phyloP scores from a whole-genome alignment of 2,113 vertebrate genomes.

The Nothocercus nigrocapillus region DNA sequence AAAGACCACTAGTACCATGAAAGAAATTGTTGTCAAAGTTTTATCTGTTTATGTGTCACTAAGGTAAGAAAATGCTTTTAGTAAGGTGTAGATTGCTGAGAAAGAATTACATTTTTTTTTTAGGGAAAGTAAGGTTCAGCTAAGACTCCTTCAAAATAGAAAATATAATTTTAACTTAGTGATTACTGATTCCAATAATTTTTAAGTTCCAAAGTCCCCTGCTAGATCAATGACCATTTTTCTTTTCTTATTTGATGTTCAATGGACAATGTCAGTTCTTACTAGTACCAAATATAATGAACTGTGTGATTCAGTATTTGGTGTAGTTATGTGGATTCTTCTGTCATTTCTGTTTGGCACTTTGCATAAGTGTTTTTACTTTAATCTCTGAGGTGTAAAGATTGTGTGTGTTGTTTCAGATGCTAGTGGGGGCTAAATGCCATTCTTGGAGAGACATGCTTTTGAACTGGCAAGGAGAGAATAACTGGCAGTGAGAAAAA shows the following conservation, averaged over 20 bases:
- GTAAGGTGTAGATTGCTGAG: neutral
- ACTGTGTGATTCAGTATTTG: neutral
- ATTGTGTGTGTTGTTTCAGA: neutral
- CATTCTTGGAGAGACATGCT: conserved; percentile 35
- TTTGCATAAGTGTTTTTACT: conserved; percentile 9
- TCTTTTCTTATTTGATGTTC: neutral
- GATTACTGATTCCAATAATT: neutral
- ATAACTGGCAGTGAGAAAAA: conserved; percentile 48
- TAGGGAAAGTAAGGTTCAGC: neutral
- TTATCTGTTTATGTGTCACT: neutral
- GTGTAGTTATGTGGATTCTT: neutral
- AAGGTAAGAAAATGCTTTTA: neutral
- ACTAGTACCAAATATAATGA: neutral
- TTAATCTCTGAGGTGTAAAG: neutral
- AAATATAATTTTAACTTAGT: neutral
- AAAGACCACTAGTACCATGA: neutral
- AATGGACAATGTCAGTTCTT: neutral
- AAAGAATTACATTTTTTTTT: neutral
- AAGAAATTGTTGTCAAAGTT: neutral
- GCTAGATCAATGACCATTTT: neutral
- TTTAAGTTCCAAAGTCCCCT: neutral
- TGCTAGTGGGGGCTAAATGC: neutral
- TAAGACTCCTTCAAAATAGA: neutral
- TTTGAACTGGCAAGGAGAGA: conserved; percentile 47
- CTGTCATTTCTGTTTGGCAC: neutral